Conservation (phyloP, 2,888 invertebrate genomes). For the Troilus luridus region DNA sequence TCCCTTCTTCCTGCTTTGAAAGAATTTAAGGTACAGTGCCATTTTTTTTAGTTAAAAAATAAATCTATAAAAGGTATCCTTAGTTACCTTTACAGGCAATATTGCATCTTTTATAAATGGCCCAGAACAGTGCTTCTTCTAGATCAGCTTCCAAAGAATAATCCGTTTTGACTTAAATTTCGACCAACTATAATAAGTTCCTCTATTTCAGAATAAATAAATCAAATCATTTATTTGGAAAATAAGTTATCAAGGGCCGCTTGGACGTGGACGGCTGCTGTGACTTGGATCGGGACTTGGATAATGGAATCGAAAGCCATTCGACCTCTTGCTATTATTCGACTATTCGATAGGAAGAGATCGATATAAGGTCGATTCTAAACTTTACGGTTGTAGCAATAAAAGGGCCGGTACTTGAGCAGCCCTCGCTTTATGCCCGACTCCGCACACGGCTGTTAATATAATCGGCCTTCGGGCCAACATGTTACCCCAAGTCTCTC, state of each 20-base stretch:
- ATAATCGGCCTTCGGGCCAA: slow-evolving; percentile 13
- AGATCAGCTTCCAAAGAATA: too few species aligned
- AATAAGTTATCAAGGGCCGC: background rate
- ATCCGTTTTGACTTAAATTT: too few species aligned
- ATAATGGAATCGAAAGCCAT: slow-evolving; percentile 11
- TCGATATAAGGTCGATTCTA: slow-evolving; percentile 46
- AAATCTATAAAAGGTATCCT: too few species aligned
- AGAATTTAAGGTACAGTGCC: too few species aligned
- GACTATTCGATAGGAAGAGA: slow-evolving; percentile 37
- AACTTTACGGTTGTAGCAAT: slow-evolving; percentile 28
- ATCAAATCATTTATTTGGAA: background rate
- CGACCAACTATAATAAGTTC: too few species aligned
- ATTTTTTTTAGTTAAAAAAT: too few species aligned
- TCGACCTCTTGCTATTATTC: background rate
- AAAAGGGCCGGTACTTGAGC: slow-evolving; percentile 21
- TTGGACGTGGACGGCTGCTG: background rate
- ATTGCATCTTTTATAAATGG: too few species aligned
- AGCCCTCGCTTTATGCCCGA: background rate
- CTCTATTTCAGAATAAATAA: background rate
- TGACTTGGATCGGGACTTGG: background rate
- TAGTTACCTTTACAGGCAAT: too few species aligned
- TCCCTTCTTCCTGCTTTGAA: too few species aligned
- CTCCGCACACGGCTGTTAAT: background rate
- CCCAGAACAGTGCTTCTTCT: too few species aligned
- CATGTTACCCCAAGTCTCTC: background rate